These are phyloP conservation scores for Dendrocopos noguchii DNA, from an alignment of 2,113 vertebrate species.

Conservation along the genomic window DNA sequence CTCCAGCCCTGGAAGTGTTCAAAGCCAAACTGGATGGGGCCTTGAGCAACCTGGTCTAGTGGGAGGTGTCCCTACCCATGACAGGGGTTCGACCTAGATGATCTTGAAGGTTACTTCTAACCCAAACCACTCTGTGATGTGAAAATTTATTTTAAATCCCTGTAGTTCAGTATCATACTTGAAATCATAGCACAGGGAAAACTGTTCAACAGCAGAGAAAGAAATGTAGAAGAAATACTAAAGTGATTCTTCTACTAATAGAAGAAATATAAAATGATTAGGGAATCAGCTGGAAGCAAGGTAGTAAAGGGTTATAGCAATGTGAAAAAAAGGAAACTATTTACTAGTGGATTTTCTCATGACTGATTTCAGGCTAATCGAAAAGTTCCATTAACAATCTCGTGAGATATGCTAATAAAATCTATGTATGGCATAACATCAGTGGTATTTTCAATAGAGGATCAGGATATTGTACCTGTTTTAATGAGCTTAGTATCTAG, in stretches of 20 bases:
- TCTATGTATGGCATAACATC: not conserved
- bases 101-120: too few species aligned
- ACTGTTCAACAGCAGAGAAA: not conserved
- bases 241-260: not conserved
- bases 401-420: not conserved
- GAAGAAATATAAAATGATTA: not conserved
- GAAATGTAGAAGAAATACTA: too few species aligned
- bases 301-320: not conserved
- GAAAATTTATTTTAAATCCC: conserved; percentile 8
- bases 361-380: not conserved
- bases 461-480: not conserved
- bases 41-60: too few species aligned
- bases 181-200: not conserved
- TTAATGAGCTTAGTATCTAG: not conserved
- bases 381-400: conserved; percentile 6
- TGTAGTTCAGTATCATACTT: not conserved
- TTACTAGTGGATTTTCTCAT: not conserved
- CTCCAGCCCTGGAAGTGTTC: too few species aligned
- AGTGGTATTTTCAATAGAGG: not conserved
- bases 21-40: too few species aligned
- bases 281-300: not conserved
- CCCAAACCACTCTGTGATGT: not conserved
- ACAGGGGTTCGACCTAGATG: too few species aligned
- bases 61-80: too few species aligned
- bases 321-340: not conserved